Evolutionary conservation across 2,797 vertebrate species (phyloP).

Genomic region (Xyrichtys novacula): DNA sequence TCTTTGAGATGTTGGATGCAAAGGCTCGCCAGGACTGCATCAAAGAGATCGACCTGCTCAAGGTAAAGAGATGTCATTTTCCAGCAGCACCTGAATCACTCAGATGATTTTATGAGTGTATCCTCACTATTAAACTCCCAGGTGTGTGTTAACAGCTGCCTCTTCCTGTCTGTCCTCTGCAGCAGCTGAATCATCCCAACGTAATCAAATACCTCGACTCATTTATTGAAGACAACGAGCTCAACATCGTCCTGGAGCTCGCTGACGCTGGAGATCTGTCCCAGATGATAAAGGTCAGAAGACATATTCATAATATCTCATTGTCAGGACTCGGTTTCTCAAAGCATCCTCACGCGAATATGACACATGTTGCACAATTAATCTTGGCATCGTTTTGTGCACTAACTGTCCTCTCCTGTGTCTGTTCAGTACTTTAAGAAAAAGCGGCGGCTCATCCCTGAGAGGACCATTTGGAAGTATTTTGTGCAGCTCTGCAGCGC

Average conservation of each 20-base stretch:
- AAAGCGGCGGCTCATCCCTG: constrained; percentile 94
- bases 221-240: constrained; percentile 93
- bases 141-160: neutral
- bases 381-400: neutral
- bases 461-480: constrained; percentile 97
- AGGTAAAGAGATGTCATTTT: constrained; percentile 83
- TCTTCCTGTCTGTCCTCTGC: constrained; percentile 38
- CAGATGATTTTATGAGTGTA: no score
- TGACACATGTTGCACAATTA: neutral
- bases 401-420: neutral
- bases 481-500: constrained; percentile 97
- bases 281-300: constrained; percentile 94
- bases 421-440: constrained; percentile 94
- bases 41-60: constrained; percentile 95
- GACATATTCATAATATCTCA: neutral
- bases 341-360: neutral
- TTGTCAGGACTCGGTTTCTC: neutral
- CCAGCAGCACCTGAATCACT: no score
- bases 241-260: constrained; percentile 94
- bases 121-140: neutral
- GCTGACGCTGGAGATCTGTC: constrained; percentile 94
- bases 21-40: constrained; percentile 94
- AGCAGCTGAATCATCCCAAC: constrained; percentile 93
- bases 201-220: constrained; percentile 96
- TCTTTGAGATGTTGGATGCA: constrained; percentile 97